Base-by-base conservation (phyloP, 1,140 invertebrate species). In the Zaprionus nigranus region DNA sequence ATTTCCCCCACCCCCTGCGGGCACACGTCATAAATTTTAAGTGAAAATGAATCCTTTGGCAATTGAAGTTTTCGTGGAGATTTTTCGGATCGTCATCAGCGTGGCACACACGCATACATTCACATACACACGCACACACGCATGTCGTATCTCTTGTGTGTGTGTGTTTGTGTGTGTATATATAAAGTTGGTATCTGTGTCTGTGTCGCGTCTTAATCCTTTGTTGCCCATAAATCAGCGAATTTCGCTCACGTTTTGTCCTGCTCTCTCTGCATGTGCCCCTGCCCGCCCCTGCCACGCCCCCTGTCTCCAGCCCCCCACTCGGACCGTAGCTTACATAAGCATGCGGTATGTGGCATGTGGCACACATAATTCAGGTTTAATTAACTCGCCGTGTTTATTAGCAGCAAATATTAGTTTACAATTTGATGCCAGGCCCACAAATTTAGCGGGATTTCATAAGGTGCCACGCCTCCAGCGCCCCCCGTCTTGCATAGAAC, bases 341-440 rank as follows among this genome's bases (percentile, higher is more conserved):
- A 64, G 53, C 79, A 65, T 82, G 79, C 67, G 79, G 65, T 49
- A 75, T 46, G 40, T 46, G 40, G 40, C 40, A 46, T 40, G 79
- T 66, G 79, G 64, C 53, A 73, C 87, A 84, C 84, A 91, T 91
- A 91, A 87, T 88, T 91, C 87, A 91, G 75, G 81, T 88, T 91
- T 91, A 91, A 91, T 91, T 91, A 91, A 91, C 87, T 87, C 74
- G 57, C 36, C 74, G 81, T 81, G 83, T 87, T 91, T 91, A 91
- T 91, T 91, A 87, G 82, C 82, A 84, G 82, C 82, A 87, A 83
- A 91, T 91, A 91, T 91, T 91, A 91, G 87, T 91, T 91, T 84
- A 91, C 87, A 91, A 91, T 81, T 87, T 84, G 81, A 88, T 82
- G 51, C 15, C 20, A 24, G 9, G 51, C 51, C 24, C 65, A 54